Evolutionary conservation across 2,797 vertebrate genomes (phyloP).

Genomic region (Cacajao melanocephalus): DNA sequence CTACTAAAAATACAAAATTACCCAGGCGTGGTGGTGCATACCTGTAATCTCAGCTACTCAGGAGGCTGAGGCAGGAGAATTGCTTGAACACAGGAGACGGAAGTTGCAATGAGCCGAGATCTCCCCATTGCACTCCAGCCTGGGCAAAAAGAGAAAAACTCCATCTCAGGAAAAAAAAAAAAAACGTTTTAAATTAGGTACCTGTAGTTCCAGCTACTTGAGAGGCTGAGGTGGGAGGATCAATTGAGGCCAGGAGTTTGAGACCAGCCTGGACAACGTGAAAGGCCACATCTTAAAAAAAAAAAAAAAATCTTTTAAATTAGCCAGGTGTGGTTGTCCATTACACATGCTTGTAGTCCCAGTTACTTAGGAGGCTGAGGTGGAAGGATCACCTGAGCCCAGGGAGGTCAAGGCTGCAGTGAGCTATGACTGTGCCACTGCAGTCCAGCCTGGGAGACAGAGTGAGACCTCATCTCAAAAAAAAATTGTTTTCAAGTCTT

Average conservation of each 20-base stretch:
- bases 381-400: background rate
- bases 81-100: no score
- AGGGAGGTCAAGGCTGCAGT: background rate
- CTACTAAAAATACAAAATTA: no score
- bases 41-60: no score
- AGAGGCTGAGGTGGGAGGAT: background rate
- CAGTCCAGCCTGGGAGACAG: background rate
- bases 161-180: background rate
- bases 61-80: no score
- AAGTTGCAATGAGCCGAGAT: no score
- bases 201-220: background rate
- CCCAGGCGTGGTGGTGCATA: no score
- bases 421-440: background rate
- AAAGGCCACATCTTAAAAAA: background rate
- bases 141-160: no score
- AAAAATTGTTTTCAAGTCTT: background rate
- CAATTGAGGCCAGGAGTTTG: background rate
- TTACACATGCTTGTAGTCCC: background rate
- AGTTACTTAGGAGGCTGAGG: background rate
- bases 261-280: background rate
- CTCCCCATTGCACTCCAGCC: no score
- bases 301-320: no score
- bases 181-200: background rate
- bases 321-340: background rate
- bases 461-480: background rate